phyloP scores from a whole-genome alignment of 2,888 invertebrate species.

The Sphaeridia pumilis region DNA sequence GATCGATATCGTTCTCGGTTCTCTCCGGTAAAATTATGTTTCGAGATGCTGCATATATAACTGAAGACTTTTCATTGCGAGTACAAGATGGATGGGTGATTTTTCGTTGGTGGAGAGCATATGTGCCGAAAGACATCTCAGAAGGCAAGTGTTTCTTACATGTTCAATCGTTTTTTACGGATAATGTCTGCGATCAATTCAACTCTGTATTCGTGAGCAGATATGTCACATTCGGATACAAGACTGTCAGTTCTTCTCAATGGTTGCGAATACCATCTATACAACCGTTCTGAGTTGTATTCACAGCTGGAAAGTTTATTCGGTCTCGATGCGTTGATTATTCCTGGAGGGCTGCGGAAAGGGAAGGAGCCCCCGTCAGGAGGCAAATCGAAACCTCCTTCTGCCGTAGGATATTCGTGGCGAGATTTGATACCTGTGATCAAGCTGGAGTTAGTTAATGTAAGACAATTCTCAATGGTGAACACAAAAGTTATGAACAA shows the following conservation, averaged over 20 bases:
- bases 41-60: conserved; percentile 84
- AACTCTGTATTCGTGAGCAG: no score
- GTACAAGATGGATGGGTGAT: conserved; percentile 95
- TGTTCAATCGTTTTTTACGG: background rate
- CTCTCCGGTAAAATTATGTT: conserved; percentile 98
- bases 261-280: conserved; percentile 88
- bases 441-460: conserved; percentile 81
- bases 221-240: conserved; percentile 89
- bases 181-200: conserved; percentile 35
- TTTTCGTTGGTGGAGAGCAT: conserved; percentile 96
- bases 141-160: conserved; percentile 54
- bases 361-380: conserved; percentile 29
- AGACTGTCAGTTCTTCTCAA: conserved; percentile 80
- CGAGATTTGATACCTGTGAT: conserved; percentile 91
- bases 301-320: conserved; percentile 75
- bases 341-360: conserved; percentile 42
- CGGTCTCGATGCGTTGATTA: conserved; percentile 66
- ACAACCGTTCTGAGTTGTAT: conserved; percentile 82
- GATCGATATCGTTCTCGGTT: conserved; percentile 89
- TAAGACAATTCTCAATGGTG: conserved; percentile 41
- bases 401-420: conserved; percentile 81
- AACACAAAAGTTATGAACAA: background rate
- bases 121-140: conserved; percentile 85
- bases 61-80: conserved; percentile 81
- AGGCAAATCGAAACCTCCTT: conserved; percentile 46